Base-by-base conservation (phyloP, 2,797 vertebrate species). In the Sus cebifrons region DNA sequence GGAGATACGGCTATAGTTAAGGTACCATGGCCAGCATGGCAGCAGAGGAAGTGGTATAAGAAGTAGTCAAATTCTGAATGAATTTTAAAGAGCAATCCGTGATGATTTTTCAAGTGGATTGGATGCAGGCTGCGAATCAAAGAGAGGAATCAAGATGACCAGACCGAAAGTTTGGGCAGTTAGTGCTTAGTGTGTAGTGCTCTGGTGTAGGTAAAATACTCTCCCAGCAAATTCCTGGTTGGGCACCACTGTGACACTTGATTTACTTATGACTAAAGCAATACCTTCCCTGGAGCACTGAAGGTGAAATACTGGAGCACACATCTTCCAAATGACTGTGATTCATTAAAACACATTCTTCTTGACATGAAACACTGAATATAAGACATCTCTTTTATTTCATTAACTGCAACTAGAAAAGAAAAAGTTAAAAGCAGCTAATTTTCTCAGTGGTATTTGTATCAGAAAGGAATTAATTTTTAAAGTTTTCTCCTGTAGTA, bases 331-430 rank as follows among this genome's bases (percentile, higher is more conserved):
- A 84, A 96, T 1, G 58, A 54, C 65, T 27, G 67, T n/a, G 21
- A 95, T 29, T 91, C 71, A 56, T 84, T 79, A 89, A 82, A 89
- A 81, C 12, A 1, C 7, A n/a, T 89, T 77, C 17, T 94, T 74
- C 44, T 32, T 52, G 88, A 90, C 32, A 60, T 12, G 23, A 92
- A 85, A 87, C 84, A 82, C 5, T 29, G 23, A 54, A 52, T n/a
- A 29, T 2, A 84, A 82, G 78, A 25, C 23, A 73, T 23, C 18
- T 65, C 74, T 65, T 56, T 70, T 44, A 68, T 65, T 84, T 77
- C 65, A 85, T 44, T 62, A 81, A 58, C 27, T 78, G 36, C 1
- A 67, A 62, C 15, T 14, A 90, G 81, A 64, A 81, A 36, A 21
- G 40, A n/a, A 82, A 54, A 90, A 77, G 52, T 27, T 67, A 83